phyloP scores from a whole-genome alignment of 2,888 invertebrate species.

The Lasioglossum figueresi region DNA sequence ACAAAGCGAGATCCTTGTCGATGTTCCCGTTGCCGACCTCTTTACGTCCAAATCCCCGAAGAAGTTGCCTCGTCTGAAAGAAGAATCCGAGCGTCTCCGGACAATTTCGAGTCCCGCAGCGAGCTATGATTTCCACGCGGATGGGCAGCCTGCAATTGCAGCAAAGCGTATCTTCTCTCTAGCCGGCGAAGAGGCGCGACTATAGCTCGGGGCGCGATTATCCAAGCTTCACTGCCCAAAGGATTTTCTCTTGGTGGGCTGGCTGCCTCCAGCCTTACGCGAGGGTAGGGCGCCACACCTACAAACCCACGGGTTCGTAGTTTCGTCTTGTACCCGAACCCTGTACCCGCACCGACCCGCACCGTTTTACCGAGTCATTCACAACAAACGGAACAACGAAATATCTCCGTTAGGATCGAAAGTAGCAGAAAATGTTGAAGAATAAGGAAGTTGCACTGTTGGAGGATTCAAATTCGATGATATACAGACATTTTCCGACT shows the following conservation, averaged over 20 bases:
- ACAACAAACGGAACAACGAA: not conserved
- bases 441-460: not conserved
- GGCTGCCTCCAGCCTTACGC: conserved; percentile 36
- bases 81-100: conserved; percentile 70
- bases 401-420: too few relatives aligned
- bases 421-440: not conserved
- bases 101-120: conserved; percentile 79
- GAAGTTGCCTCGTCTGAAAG: conserved; percentile 58
- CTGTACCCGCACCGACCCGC: not conserved
- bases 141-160: conserved; percentile 78
- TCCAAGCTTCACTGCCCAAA: conserved; percentile 82
- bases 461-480: not conserved
- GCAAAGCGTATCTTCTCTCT: conserved; percentile 70
- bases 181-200: conserved; percentile 54
- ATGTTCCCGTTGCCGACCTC: conserved; percentile 51
- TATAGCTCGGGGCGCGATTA: conserved; percentile 79
- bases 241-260: conserved; percentile 76
- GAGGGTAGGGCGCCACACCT: conserved; percentile 21
- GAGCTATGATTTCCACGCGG: conserved; percentile 81
- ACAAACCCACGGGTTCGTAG: conserved; percentile 45
- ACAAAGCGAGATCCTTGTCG: conserved; percentile 62
- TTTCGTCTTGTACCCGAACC: not conserved
- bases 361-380: not conserved
- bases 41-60: conserved; percentile 64
- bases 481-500: too few relatives aligned